Conservation (phyloP, 2,797 vertebrate genomes). For the Numenius phaeopus region DNA sequence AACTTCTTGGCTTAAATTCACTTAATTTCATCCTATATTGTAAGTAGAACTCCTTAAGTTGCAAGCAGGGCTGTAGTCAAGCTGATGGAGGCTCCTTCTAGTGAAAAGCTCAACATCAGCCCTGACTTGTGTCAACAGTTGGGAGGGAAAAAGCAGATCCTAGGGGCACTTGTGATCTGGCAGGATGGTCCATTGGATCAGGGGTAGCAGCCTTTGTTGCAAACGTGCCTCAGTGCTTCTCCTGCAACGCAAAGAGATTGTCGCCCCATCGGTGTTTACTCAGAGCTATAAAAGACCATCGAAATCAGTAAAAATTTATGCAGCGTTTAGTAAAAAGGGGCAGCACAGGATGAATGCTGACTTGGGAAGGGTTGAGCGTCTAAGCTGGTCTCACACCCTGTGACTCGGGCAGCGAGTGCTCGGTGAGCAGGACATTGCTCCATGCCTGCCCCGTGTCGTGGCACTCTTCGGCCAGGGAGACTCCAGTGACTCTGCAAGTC, state of each 20-base stretch:
- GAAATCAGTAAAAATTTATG: background rate
- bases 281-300: background rate
- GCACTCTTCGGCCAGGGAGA: background rate
- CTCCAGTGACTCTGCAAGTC: background rate
- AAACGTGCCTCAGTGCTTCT: background rate
- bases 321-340: background rate
- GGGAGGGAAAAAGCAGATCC: background rate
- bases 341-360: background rate
- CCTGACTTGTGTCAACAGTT: background rate
- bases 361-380: background rate
- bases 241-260: background rate
- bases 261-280: background rate
- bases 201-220: background rate
- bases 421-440: rapidly evolving
- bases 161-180: background rate
- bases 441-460: rapidly evolving
- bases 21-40: background rate
- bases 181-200: background rate
- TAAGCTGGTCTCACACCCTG: background rate
- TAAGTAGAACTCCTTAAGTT: background rate
- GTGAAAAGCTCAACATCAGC: background rate
- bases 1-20: background rate
- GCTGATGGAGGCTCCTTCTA: background rate
- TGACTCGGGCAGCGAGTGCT: rapidly evolving
- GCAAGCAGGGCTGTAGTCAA: background rate